Evolutionary conservation across 37 sponge, comb jelly and placozoan species (phyloP).

Genomic region (Agelas oroides): DNA sequence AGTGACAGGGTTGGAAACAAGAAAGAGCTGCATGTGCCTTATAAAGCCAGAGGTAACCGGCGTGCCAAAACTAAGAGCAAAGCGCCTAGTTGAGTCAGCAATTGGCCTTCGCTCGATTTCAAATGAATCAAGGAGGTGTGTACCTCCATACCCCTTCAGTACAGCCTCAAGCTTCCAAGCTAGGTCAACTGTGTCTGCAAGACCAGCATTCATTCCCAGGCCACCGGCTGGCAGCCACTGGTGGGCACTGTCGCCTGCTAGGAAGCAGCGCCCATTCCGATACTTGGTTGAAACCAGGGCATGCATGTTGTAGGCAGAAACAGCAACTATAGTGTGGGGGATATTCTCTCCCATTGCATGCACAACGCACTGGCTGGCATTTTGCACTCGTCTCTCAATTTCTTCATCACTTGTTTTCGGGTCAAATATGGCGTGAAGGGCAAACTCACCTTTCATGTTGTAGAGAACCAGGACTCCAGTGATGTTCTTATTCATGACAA

Average conservation of each 20-base stretch:
- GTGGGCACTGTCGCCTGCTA: constrained; percentile 87
- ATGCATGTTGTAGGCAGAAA: constrained; percentile 67
- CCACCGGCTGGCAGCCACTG: constrained; percentile 89
- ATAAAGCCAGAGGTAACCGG: too few relatives aligned
- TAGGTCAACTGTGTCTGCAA: constrained; percentile 70
- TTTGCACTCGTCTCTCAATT: constrained; percentile 17
- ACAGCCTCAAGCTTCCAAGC: constrained; percentile 83
- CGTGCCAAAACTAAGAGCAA: constrained; percentile 19
- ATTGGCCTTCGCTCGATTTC: constrained; percentile 56
- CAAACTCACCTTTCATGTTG: constrained; percentile 27
- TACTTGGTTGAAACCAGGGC: constrained; percentile 65
- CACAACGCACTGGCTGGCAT: constrained; percentile 7
- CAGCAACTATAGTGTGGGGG: constrained; percentile 32
- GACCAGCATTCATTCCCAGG: constrained; percentile 83
- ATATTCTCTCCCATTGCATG: constrained; percentile 27
- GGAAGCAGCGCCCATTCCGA: constrained; percentile 65
- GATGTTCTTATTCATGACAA: constrained; percentile 7
- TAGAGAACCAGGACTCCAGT: constrained; percentile 27
- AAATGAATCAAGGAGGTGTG: constrained; percentile 66
- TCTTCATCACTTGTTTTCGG: constrained; percentile 27
- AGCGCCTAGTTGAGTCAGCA: constrained; percentile 50
- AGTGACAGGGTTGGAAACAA: too few relatives aligned
- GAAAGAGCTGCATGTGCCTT: too few relatives aligned
- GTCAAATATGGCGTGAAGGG: constrained; percentile 34
- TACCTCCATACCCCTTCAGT: constrained; percentile 77